A percentile compares a stretch with the other conserved stretches of the same genome.
These are phyloP conservation scores for Arizona elegans DNA, from an alignment of 2,113 vertebrate species.

Conservation along the genomic window DNA sequence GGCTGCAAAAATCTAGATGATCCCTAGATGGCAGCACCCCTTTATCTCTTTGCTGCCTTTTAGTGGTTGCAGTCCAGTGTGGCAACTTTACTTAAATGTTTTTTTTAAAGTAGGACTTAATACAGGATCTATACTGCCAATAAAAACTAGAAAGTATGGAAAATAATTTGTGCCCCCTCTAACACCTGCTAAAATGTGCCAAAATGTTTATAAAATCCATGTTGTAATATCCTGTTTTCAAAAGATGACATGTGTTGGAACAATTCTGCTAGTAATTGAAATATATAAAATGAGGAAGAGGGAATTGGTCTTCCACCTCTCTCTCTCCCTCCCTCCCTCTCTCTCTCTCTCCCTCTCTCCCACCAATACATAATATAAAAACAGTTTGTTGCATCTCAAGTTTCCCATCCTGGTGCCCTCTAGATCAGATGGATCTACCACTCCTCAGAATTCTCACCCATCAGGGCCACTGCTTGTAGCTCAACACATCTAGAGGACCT, in stretches of 20 bases:
- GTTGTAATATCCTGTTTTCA: neutral
- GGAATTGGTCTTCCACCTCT: neutral
- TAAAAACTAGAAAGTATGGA: neutral
- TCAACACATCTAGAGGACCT: neutral
- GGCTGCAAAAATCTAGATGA: neutral
- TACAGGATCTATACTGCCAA: neutral
- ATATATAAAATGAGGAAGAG: neutral
- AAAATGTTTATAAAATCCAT: neutral
- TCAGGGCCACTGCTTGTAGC: neutral
- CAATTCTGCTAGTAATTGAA: neutral
- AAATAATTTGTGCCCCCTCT: neutral
- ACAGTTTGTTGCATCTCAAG: neutral
- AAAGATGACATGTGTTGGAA: neutral
- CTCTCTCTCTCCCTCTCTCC: neutral
- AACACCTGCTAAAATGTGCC: neutral
- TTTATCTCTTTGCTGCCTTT: neutral
- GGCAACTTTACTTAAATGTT: neutral
- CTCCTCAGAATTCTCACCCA: neutral
- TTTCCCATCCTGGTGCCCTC: neutral
- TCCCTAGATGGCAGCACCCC: neutral
- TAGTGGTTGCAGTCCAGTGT: neutral
- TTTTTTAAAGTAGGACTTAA: neutral
- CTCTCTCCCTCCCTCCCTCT: neutral
- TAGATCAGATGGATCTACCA: neutral
- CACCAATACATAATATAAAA: neutral